These are phyloP conservation scores for Lycodopsis pacificus DNA, from an alignment of 2,797 vertebrate genomes.

Conservation along the genomic window DNA sequence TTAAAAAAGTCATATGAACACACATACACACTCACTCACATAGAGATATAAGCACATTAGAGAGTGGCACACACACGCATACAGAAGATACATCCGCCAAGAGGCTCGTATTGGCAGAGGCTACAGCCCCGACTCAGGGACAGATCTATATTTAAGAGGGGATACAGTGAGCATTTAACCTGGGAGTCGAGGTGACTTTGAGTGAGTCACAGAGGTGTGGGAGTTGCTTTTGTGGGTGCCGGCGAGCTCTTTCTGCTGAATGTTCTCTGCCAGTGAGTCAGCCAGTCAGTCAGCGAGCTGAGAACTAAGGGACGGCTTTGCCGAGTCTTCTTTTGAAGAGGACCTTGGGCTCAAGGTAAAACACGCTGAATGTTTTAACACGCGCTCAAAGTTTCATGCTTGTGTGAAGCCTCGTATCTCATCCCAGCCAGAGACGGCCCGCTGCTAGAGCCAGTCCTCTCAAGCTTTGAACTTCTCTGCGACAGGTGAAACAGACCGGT, in stretches of 20 bases:
- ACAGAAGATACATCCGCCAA: conserved; percentile 47
- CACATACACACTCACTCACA: conserved; percentile 47
- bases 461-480: conserved; percentile 33
- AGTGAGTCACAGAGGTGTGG: conserved; percentile 60
- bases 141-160: conserved; percentile 69
- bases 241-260: conserved; percentile 38
- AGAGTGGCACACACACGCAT: conserved; percentile 25
- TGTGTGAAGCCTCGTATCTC: conserved; percentile 55
- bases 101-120: conserved; percentile 56
- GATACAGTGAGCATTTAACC: conserved; percentile 69
- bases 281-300: conserved; percentile 41
- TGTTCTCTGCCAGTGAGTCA: conserved; percentile 48
- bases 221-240: conserved; percentile 55
- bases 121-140: conserved; percentile 53
- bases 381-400: conserved; percentile 60
- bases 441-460: conserved; percentile 37
- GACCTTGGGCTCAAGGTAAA: conserved; percentile 73
- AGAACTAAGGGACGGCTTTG: conserved; percentile 58
- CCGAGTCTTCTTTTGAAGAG: conserved; percentile 56
- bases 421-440: conserved; percentile 39
- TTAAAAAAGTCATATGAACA: conserved; percentile 61
- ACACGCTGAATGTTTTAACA: conserved; percentile 66
- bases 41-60: conserved; percentile 49
- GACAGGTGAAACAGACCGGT: conserved; percentile 40
- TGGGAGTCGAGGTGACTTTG: conserved; percentile 69